Percentiles rank a stretch among this genome's conserved stretches.
phyloP scores from a whole-genome alignment of 2,113 vertebrate species.

The Archilochus colubris region DNA sequence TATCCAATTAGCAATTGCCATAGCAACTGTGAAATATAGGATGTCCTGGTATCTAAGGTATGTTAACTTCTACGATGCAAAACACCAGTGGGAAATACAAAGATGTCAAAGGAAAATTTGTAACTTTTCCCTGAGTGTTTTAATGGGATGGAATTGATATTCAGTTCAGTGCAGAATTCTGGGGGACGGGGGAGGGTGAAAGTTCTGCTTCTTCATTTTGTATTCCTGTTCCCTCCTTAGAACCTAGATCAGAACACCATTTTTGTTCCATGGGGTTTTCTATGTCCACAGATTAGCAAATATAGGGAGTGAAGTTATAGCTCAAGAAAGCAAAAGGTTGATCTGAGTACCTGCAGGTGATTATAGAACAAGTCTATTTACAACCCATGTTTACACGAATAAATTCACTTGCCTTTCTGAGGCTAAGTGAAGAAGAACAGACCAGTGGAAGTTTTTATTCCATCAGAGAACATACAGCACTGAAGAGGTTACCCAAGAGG shows the following conservation, averaged over 20 bases:
- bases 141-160: background rate
- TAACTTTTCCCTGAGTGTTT: background rate
- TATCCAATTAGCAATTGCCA: conserved; percentile 38
- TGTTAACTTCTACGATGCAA: background rate
- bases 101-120: background rate
- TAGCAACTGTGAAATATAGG: conserved; percentile 22
- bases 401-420: background rate
- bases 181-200: background rate
- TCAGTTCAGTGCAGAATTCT: background rate
- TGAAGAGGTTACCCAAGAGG: background rate
- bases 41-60: background rate
- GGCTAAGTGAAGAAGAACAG: background rate
- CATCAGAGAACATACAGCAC: background rate
- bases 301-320: background rate
- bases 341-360: background rate
- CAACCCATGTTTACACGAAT: background rate
- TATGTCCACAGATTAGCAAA: background rate
- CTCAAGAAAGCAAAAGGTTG: background rate
- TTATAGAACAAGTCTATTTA: background rate
- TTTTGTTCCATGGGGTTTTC: background rate
- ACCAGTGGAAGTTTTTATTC: background rate
- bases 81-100: background rate
- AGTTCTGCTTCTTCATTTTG: background rate
- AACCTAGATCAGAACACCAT: fast-evolving
- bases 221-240: background rate